phyloP scores from a whole-genome alignment of 2,888 invertebrate species.

The Scrobipalpa costella region DNA sequence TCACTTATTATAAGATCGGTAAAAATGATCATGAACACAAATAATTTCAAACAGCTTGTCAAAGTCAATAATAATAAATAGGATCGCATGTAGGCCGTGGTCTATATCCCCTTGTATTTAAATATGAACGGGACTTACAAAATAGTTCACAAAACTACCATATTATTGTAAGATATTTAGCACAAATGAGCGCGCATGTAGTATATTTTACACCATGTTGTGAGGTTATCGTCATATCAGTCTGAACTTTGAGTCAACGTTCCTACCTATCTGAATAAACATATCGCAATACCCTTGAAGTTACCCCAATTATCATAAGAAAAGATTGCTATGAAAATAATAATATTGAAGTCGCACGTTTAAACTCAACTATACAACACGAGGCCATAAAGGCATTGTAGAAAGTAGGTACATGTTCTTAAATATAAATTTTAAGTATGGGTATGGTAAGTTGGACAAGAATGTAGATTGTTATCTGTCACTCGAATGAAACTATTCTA shows the following conservation, averaged over 20 bases:
- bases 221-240: constrained; percentile 10
- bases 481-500: constrained; percentile 7
- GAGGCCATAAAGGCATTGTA: neutral
- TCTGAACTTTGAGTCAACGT: constrained; percentile 9
- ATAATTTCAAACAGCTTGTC: too few relatives aligned
- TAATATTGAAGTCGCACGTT: neutral
- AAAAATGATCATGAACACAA: too few relatives aligned
- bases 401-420: neutral
- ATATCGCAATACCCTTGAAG: neutral
- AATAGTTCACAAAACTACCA: too few relatives aligned
- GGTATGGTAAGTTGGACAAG: constrained; percentile 3
- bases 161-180: neutral
- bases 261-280: neutral
- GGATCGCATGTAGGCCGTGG: too few relatives aligned
- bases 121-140: too few relatives aligned
- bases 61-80: too few relatives aligned
- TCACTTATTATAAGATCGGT: too few relatives aligned
- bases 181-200: neutral
- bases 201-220: neutral
- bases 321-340: neutral
- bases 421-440: neutral
- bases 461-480: constrained; percentile 18
- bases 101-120: too few relatives aligned
- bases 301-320: constrained; percentile 6
- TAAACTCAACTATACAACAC: neutral